Evolutionary conservation across 2,888 invertebrate species (phyloP), one percentile per base, ranked within the genome.

Genomic region (Nymphalis urticae): DNA sequence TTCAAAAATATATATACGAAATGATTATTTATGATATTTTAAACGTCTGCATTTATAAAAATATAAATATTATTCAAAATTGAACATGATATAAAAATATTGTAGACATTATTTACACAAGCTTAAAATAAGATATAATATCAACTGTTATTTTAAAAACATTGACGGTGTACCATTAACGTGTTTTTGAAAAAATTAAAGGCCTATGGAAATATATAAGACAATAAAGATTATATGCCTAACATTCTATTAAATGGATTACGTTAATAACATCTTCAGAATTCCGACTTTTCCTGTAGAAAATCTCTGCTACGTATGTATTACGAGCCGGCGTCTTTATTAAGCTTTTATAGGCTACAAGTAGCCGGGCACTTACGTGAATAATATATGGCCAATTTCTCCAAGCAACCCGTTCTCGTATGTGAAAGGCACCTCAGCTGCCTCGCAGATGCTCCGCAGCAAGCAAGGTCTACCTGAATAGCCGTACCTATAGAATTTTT

Each of bases 401-500:
- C 95, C 96, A 73, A 96, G 93, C 78, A 97, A 90, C 7, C 96
- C 96, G 77, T 95, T 95, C 77, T 95, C 94, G 80, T 94, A 93
- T 75, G 92, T 93, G 79, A 96, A 94, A 63, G 96, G 94, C 71
- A 94, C 90, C 76, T 95, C 94, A 0, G 96, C 95, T 42, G 95
- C 94, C 83, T 97, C 96, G 82, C 97, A 97, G 82, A 97, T 96
- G 75, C 95, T 94, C 76, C 96, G 94, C 73, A 97, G 87, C 76
- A 97, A 84, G 85, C 97, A 97, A 50, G 94, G 94, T 74, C 95
- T 94, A 8, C 96, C 96, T 66, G 94, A 91, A 75, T 95, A 92
- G 17, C 95, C 94, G 77, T 94, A 93, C 79, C 95, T 95, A 83
- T 72, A 85, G 77, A 78, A 77, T 81, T 82, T 73, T 70, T 70